Conservation (phyloP, 2,888 invertebrate species). For the Tachystola acroxantha region DNA sequence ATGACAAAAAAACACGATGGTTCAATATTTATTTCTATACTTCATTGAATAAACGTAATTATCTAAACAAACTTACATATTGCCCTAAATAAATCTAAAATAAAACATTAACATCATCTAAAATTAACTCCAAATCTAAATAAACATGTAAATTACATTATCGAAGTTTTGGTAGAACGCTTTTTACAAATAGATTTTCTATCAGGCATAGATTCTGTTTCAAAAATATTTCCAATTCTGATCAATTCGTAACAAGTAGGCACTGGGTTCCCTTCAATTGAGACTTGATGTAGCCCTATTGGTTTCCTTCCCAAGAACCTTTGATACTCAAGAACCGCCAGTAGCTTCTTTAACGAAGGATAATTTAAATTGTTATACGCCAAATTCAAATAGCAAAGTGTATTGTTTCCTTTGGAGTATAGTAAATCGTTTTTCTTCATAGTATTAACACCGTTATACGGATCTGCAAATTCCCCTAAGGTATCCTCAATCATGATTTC, state of each 20-base stretch:
- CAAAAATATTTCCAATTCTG: no score
- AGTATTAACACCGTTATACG: slow-evolving; percentile 28
- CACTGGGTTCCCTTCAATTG: slow-evolving; percentile 30
- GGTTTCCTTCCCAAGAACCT: slow-evolving; percentile 21
- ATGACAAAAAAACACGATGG: no score
- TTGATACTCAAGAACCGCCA: slow-evolving; percentile 25
- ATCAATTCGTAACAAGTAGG: slow-evolving; percentile 14
- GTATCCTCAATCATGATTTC: slow-evolving; percentile 20
- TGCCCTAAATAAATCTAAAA: no score
- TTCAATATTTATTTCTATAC: no score
- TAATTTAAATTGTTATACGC: slow-evolving; percentile 28
- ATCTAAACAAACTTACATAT: no score
- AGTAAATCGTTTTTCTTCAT: slow-evolving; percentile 19
- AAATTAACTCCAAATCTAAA: no score
- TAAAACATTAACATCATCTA: no score
- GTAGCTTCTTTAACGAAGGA: slow-evolving; percentile 19
- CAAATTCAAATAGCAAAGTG: slow-evolving; percentile 25
- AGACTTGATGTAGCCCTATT: slow-evolving; percentile 24
- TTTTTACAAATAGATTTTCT: no score
- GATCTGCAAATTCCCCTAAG: slow-evolving; percentile 34
- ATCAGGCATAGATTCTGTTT: no score
- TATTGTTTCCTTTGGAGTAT: slow-evolving; percentile 26
- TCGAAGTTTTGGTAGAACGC: no score
- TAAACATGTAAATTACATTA: no score
- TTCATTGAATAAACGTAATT: no score